Percentiles rank a stretch among this genome's conserved stretches.
These are phyloP conservation scores for Neofelis nebulosa DNA, from an alignment of 2,113 vertebrate genomes.

Conservation along the genomic window DNA sequence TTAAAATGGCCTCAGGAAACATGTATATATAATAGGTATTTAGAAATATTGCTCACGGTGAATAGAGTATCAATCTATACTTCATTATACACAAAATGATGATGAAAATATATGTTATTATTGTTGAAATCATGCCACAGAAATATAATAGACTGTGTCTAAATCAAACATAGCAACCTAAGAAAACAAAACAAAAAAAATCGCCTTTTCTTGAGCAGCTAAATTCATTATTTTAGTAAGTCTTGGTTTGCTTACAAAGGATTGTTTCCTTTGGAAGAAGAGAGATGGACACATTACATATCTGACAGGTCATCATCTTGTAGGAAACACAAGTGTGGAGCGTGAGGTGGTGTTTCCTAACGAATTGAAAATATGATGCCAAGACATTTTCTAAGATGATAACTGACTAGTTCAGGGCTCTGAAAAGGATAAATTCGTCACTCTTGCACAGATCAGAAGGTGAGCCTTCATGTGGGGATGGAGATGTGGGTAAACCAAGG, in stretches of 20 bases:
- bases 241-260: slow-evolving; percentile 13
- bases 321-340: slow-evolving; percentile 12
- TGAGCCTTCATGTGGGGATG: neutral
- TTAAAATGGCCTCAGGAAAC: neutral
- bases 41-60: neutral
- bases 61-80: neutral
- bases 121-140: neutral
- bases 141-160: neutral
- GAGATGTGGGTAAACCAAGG: neutral
- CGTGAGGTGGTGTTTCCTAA: slow-evolving; percentile 16
- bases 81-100: neutral
- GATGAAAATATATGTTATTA: neutral
- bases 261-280: neutral
- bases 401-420: neutral
- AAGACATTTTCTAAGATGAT: neutral
- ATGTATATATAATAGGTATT: neutral
- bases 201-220: neutral
- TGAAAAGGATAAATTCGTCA: neutral
- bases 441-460: neutral
- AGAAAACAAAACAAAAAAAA: slow-evolving; percentile 33
- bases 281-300: slow-evolving; percentile 8
- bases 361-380: neutral
- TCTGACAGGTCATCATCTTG: neutral
- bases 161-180: slow-evolving; percentile 20
- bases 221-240: slow-evolving; percentile 44